Evolutionary conservation across 2,113 vertebrate genomes (phyloP).

Genomic region (Pitta sordida): DNA sequence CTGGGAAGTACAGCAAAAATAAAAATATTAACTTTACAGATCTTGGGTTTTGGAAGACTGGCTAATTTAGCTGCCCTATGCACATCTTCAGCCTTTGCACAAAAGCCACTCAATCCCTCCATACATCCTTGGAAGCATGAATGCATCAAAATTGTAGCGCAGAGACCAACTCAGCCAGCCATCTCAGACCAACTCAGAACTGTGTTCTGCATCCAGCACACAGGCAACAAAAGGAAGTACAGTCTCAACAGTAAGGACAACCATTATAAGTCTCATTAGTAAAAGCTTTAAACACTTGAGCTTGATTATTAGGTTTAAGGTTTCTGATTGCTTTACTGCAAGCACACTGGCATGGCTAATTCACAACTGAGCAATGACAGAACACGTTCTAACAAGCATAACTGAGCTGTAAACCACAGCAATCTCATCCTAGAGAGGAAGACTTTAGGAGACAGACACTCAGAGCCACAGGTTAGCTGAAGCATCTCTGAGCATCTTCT

Average conservation of each 20-base stretch:
- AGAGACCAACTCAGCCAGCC: background rate
- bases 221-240: background rate
- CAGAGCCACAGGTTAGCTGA: background rate
- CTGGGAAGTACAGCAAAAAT: background rate
- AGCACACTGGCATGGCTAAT: background rate
- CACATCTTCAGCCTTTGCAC: background rate
- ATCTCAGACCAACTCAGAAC: too few relatives aligned
- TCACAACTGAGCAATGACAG: background rate
- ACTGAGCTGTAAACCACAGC: background rate
- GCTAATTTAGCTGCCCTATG: background rate
- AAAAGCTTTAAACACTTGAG: background rate
- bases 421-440: background rate
- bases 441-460: background rate
- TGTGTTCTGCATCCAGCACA: background rate
- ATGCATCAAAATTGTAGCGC: background rate
- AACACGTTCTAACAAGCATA: background rate
- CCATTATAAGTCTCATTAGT: background rate
- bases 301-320: background rate
- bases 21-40: background rate
- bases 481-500: background rate
- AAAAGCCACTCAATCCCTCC: background rate
- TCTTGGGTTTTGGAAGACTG: background rate
- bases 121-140: background rate
- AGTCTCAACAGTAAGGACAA: background rate
- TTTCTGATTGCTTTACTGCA: background rate